Evolutionary conservation across 2,888 invertebrate genomes (phyloP), one percentile per base, ranked within the genome.

Genomic region (Hofmannophila pseudospretella): DNA sequence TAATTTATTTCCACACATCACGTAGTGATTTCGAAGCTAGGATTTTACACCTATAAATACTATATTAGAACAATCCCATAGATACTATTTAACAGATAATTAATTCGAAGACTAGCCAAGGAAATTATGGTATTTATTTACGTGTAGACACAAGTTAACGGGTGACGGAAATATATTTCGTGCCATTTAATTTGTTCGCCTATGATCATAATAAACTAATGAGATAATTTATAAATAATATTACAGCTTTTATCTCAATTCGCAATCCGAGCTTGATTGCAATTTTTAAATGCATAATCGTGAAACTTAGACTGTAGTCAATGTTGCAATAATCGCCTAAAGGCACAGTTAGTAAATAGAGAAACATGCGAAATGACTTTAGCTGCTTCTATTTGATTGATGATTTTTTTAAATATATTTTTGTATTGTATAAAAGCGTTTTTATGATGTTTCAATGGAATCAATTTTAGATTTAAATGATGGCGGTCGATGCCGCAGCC

Each of bases 311-410:
- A 55, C 62, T 54, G 59, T 77, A 78, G 75, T 77, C 52, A 66
- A 76, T 48, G 80, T 77, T 82, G 82, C 82, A 84, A 84, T 82
- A 82, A 74, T 58, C 51, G 79, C 79, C 80, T 81, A 58, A 62
- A 78, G 78, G 78, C 77, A 62, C 56, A 51, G 49, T 54, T 46
- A 49, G 47, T 52, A 54, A 47, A 53, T 49, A 51, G 47, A 49
- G 48, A 49, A 51, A n/a, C 51, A 53, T 50, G 51, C 57, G 56
- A 56, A 59, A 52, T 55, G 52, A 57, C 73, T 65, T 66, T 59
- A 64, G 59, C 4, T 54, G 62, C 56, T 51, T 55, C 63, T 67
- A 66, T 73, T 71, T 69, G 65, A 72, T 61, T 63, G 60, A 68
- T 75, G 49, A 62, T 63, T 62, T 60, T 61, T 23, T 23, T 23